These are phyloP conservation scores for Heliconius aoede DNA, from an alignment of 2,888 invertebrate species.

Conservation along the genomic window DNA sequence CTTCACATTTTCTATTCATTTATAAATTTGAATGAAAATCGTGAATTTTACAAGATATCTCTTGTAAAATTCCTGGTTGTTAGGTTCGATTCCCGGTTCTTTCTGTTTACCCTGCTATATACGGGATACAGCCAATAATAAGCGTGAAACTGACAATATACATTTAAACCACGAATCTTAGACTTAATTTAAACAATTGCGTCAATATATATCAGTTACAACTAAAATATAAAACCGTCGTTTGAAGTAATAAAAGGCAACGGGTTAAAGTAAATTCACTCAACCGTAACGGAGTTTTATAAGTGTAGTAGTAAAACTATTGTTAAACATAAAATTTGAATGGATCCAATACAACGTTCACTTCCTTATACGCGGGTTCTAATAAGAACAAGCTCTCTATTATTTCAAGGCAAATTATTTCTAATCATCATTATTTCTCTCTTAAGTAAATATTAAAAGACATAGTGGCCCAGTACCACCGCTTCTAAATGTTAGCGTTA, in stretches of 20 bases:
- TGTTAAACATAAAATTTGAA: constrained; percentile 15
- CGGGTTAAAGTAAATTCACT: constrained; percentile 5
- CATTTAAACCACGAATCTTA: background rate
- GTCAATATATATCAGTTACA: background rate
- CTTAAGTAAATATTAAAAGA: constrained; percentile 13
- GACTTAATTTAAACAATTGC: background rate
- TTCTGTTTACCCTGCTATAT: background rate
- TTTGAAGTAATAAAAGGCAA: constrained; percentile 11
- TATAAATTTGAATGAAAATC: too few species aligned
- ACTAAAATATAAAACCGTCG: background rate
- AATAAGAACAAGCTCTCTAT: constrained; percentile 4
- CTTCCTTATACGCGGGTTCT: background rate
- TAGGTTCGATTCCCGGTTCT: too few species aligned
- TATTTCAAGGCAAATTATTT: background rate
- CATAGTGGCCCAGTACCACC: too few species aligned
- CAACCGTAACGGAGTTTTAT: background rate
- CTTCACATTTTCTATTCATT: too few species aligned
- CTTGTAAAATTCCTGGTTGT: too few species aligned
- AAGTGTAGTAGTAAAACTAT: constrained; percentile 15
- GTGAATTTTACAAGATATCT: too few species aligned
- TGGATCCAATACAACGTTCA: constrained; percentile 5
- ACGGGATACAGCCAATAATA: too few species aligned
- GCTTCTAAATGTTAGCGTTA: too few species aligned
- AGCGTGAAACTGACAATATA: background rate
- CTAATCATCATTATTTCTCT: constrained; percentile 1